These are phyloP conservation scores for Rhyacichthys aspro DNA, from an alignment of 2,797 vertebrate species.

Conservation along the genomic window DNA sequence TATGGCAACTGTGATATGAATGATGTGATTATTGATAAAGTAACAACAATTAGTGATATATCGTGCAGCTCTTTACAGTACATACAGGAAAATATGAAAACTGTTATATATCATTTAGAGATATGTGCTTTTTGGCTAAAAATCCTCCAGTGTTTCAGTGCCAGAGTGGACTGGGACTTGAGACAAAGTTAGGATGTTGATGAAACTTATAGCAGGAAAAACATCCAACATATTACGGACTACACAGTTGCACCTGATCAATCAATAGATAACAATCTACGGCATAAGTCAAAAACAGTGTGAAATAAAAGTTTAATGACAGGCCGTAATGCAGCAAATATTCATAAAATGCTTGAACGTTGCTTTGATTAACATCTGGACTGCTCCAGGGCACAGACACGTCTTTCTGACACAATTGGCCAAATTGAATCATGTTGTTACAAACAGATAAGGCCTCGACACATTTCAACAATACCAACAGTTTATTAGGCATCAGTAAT, in stretches of 20 bases:
- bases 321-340: conserved; percentile 48
- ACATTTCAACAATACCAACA: background rate
- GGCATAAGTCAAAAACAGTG: conserved; percentile 10
- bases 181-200: no score
- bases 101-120: no score
- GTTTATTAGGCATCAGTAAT: background rate
- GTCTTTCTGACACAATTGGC: conserved; percentile 38
- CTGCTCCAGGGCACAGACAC: conserved; percentile 48
- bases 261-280: conserved; percentile 13
- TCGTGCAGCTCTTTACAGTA: no score
- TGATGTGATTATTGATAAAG: no score
- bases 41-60: no score
- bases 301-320: conserved; percentile 24
- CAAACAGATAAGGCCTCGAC: conserved; percentile 15
- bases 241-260: conserved; percentile 18
- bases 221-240: background rate
- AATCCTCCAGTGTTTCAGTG: no score
- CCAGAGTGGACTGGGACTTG: conserved; percentile 5
- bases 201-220: background rate
- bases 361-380: conserved; percentile 46
- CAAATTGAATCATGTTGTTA: conserved; percentile 57
- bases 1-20: no score
- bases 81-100: no score
- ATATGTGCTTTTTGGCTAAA: no score
- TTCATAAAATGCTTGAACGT: conserved; percentile 40